A percentile compares a stretch with the other conserved stretches of the same genome.
Conservation (phyloP, 2,888 invertebrate genomes). For the Palloptera scutellata region DNA sequence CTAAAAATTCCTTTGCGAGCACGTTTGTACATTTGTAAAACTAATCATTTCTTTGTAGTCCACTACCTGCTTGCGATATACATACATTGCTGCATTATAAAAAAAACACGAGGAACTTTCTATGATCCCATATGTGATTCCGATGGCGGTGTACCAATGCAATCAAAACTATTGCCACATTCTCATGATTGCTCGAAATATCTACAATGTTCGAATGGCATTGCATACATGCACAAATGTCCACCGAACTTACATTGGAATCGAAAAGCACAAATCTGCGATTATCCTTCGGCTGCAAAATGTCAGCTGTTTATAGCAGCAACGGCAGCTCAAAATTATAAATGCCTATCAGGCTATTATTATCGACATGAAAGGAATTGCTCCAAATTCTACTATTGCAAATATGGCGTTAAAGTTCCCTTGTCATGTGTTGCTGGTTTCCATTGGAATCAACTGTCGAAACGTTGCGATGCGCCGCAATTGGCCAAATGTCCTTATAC, state of each 20-base stretch:
- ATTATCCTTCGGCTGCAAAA: slow-evolving; percentile 2
- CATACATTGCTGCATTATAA: background rate
- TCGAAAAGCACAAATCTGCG: slow-evolving; percentile 25
- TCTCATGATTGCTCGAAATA: slow-evolving; percentile 38
- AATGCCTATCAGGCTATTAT: background rate
- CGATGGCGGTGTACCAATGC: slow-evolving; percentile 16
- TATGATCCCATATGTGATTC: background rate
- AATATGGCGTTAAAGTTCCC: background rate
- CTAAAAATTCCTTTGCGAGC: too few relatives aligned
- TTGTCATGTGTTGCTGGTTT: background rate
- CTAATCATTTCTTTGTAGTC: too few relatives aligned
- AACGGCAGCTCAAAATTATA: background rate
- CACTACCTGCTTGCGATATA: too few relatives aligned
- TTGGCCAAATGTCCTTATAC: background rate
- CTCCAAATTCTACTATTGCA: background rate
- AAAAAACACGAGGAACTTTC: background rate
- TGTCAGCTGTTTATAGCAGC: background rate
- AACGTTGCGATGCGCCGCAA: background rate
- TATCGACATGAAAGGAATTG: background rate
- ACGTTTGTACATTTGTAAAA: too few relatives aligned
- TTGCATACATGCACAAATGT: slow-evolving; percentile 23
- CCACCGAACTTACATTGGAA: slow-evolving; percentile 31
- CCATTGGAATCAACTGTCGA: background rate
- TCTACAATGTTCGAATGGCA: slow-evolving; percentile 34
- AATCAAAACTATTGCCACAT: slow-evolving; percentile 22